A percentile compares a stretch with the other conserved stretches of the same genome.
phyloP scores from a whole-genome alignment of 2,888 invertebrate genomes.

The Drosophila neotestacea region DNA sequence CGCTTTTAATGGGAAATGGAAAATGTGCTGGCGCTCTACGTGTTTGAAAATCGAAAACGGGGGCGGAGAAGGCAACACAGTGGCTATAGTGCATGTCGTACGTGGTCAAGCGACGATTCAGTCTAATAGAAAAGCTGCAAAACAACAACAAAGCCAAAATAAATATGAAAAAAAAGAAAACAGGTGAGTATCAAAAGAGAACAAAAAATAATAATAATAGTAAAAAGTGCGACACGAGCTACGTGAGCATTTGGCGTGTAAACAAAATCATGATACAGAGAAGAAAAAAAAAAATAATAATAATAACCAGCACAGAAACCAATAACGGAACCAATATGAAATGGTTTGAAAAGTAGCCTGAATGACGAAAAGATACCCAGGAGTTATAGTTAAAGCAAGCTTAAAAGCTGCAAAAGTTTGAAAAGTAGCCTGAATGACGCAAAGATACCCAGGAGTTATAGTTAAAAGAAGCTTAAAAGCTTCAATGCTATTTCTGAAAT shows the following conservation, averaged over 20 bases:
- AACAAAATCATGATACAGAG: conserved; percentile 75
- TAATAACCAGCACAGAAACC: conserved; percentile 55
- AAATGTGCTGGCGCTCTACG: conserved; percentile 75
- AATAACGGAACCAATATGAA: conserved; percentile 53
- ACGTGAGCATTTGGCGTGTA: conserved; percentile 79
- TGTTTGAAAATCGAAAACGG: conserved; percentile 70
- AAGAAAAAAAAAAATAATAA: conserved; percentile 26
- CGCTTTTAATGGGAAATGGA: conserved; percentile 69
- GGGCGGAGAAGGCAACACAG: conserved; percentile 13
- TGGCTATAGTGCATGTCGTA: conserved; percentile 56
- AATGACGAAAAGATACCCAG: conserved; percentile 17
- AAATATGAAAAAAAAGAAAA: conserved; percentile 14
- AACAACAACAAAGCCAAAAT: conserved; percentile 7
- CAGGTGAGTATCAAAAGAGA: conserved; percentile 40
- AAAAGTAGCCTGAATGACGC: too few relatives aligned
- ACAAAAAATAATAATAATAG: conserved; percentile 51
- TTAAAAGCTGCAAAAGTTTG: too few relatives aligned
- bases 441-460: neutral
- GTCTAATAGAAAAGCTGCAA: conserved; percentile 70
- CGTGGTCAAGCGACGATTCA: conserved; percentile 74
- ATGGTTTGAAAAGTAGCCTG: neutral
- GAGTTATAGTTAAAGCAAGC: too few relatives aligned
- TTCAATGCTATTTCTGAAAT: too few relatives aligned
- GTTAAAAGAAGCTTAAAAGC: neutral
- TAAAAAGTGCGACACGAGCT: conserved; percentile 72